Percentiles rank a stretch among this genome's conserved stretches.
These are phyloP conservation scores for Drosophila pseudotakahashii DNA, from an alignment of 2,888 invertebrate species.

Conservation along the genomic window DNA sequence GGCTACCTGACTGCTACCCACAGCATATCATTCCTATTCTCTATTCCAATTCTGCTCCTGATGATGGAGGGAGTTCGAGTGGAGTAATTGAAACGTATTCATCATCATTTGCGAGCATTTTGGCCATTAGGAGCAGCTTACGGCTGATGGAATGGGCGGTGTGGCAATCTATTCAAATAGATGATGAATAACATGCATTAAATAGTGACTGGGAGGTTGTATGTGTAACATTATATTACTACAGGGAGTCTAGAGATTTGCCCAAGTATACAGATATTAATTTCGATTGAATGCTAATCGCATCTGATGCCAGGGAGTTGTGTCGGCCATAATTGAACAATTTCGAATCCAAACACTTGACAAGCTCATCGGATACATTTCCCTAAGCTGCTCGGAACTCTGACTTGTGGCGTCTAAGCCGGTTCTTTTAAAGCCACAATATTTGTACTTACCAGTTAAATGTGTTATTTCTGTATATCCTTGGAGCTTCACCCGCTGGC, in stretches of 20 bases:
- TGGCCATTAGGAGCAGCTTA: constrained; percentile 48
- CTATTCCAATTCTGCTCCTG: neutral
- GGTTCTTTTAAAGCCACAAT: neutral
- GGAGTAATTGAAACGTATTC: constrained; percentile 50
- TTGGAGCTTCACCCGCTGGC: neutral
- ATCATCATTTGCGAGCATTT: constrained; percentile 50
- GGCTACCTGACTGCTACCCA: neutral
- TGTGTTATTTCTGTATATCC: neutral
- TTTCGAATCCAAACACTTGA: neutral
- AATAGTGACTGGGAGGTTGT: constrained; percentile 15
- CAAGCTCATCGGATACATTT: neutral
- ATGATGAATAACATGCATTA: constrained; percentile 54
- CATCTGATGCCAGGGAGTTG: neutral
- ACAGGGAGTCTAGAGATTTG: constrained; percentile 3
- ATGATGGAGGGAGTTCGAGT: constrained; percentile 36
- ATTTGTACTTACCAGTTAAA: neutral
- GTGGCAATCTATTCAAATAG: constrained; percentile 48
- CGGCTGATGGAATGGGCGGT: constrained; percentile 5
- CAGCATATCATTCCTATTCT: constrained; percentile 3
- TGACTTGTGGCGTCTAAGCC: neutral
- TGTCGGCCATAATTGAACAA: constrained; percentile 6
- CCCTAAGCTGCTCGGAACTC: neutral
- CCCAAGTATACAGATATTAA: constrained; percentile 16
- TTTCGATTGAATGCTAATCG: constrained; percentile 23
- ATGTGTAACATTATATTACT: constrained; percentile 14